These are phyloP conservation scores for Elephantulus edwardii DNA, from an alignment of 2,113 vertebrate genomes.

Conservation along the genomic window DNA sequence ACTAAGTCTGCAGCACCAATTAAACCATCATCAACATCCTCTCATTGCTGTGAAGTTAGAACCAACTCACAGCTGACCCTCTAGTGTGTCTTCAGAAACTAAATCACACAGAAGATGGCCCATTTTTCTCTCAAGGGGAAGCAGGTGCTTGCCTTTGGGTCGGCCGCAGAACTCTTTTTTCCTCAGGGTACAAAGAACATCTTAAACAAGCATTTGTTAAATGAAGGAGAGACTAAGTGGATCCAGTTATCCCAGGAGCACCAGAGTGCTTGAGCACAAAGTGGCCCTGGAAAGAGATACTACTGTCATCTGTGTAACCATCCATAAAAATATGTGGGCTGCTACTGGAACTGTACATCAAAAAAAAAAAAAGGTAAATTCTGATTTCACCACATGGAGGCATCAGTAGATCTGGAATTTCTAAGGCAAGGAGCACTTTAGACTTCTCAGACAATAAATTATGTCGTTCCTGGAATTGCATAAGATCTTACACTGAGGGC, in stretches of 20 bases:
- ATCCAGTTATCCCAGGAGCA: neutral
- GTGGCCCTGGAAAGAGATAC: neutral
- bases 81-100: too few relatives aligned
- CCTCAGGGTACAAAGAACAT: constrained; percentile 20
- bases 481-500: neutral
- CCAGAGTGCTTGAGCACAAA: neutral
- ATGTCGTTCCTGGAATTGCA: neutral
- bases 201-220: neutral
- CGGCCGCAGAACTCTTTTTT: too few relatives aligned
- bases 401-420: constrained; percentile 19
- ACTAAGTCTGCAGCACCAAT: constrained; percentile 25
- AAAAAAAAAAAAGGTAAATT: neutral
- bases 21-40: too few relatives aligned
- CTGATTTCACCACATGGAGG: constrained; percentile 38
- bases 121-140: too few relatives aligned
- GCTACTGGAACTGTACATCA: neutral
- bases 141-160: too few relatives aligned
- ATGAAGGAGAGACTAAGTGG: neutral
- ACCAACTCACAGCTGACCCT: too few relatives aligned
- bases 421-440: constrained; percentile 29
- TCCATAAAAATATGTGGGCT: neutral
- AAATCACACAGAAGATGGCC: too few relatives aligned
- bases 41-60: too few relatives aligned
- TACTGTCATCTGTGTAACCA: neutral
- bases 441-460: neutral